Conservation (phyloP, 2,888 invertebrate genomes). For the Morpho achilles region DNA sequence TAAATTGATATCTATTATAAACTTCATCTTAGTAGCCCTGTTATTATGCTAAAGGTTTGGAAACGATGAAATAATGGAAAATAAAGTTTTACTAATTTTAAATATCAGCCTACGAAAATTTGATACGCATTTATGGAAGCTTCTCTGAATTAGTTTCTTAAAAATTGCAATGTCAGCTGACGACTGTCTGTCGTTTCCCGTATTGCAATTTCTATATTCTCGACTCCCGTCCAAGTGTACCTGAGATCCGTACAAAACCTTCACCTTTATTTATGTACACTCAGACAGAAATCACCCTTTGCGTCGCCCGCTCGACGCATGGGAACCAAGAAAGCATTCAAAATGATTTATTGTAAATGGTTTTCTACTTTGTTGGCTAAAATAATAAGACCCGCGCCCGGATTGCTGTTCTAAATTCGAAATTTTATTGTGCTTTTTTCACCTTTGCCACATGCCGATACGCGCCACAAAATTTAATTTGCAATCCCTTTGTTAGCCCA, state of each 20-base stretch:
- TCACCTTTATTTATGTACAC: conserved; percentile 77
- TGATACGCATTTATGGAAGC: too few species aligned
- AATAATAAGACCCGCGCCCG: conserved; percentile 69
- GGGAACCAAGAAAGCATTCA: conserved; percentile 77
- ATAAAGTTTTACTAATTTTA: too few species aligned
- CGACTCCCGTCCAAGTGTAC: conserved; percentile 44
- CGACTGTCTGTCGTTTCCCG: conserved; percentile 16
- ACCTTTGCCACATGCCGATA: conserved; percentile 54
- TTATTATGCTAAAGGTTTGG: too few species aligned
- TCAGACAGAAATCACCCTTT: conserved; percentile 78
- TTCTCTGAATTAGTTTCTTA: neutral
- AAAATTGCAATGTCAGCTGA: conserved; percentile 8
- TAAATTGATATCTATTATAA: too few species aligned
- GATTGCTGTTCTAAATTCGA: conserved; percentile 72
- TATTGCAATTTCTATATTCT: conserved; percentile 23
- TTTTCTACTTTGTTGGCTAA: conserved; percentile 80
- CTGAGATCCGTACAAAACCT: conserved; percentile 72
- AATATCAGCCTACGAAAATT: too few species aligned
- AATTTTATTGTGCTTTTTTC: conserved; percentile 64
- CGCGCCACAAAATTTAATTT: conserved; percentile 55
- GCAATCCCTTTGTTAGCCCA: conserved; percentile 52
- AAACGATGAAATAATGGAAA: too few species aligned
- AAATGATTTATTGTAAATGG: conserved; percentile 80
- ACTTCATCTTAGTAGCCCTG: too few species aligned
- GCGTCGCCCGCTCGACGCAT: conserved; percentile 72